A percentile compares a stretch with the other conserved stretches of the same genome.
Conservation (phyloP, 2,113 vertebrate species). For the Callorhinus ursinus region DNA sequence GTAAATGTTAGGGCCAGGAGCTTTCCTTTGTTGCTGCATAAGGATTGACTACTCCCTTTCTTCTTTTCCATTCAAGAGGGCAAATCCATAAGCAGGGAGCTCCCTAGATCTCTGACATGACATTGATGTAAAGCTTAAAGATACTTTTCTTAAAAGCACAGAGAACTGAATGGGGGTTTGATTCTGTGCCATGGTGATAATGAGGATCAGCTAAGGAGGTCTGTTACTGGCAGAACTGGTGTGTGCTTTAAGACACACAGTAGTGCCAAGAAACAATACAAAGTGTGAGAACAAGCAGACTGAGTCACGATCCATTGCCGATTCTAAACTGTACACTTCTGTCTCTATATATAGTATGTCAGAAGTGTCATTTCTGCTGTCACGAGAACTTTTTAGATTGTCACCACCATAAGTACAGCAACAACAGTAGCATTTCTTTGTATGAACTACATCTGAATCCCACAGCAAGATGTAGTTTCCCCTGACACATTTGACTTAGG, state of each 20-base stretch:
- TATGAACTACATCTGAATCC: constrained; percentile 63
- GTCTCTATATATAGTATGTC: constrained; percentile 74
- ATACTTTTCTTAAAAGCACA: constrained; percentile 54
- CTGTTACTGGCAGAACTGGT: constrained; percentile 77
- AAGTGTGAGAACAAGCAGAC: constrained; percentile 75
- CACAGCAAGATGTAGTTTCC: constrained; percentile 39
- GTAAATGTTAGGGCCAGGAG: not conserved
- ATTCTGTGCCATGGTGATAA: constrained; percentile 73
- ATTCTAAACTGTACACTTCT: constrained; percentile 63
- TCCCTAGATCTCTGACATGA: constrained; percentile 39
- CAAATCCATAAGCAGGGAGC: constrained; percentile 51
- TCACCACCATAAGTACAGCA: constrained; percentile 55
- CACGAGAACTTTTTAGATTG: constrained; percentile 70
- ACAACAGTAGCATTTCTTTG: constrained; percentile 44
- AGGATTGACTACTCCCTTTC: not conserved
- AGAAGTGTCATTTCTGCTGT: constrained; percentile 75
- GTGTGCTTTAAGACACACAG: constrained; percentile 68
- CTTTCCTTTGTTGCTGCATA: not conserved
- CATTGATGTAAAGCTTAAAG: constrained; percentile 59
- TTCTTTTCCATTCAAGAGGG: not conserved
- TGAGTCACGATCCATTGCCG: constrained; percentile 60
- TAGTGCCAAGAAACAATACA: constrained; percentile 71
- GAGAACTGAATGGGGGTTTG: constrained; percentile 65
- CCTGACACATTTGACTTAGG: constrained; percentile 65
- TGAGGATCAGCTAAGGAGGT: constrained; percentile 71